Conservation (phyloP, 2,113 vertebrate species). For the Drymodes brunneopygia region DNA sequence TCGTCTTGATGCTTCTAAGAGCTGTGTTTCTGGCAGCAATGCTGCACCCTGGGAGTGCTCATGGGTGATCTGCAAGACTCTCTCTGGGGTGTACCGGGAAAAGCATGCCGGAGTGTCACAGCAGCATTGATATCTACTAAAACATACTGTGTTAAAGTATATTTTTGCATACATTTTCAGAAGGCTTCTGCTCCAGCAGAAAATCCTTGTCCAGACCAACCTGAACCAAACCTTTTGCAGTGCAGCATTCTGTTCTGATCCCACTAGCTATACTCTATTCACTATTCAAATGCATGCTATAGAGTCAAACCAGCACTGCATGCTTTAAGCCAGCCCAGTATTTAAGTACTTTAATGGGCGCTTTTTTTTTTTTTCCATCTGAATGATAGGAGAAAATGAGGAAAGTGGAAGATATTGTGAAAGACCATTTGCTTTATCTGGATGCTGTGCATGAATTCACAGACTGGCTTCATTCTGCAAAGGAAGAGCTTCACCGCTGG, state of each 20-base stretch:
- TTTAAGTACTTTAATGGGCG: background rate
- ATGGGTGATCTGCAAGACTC: background rate
- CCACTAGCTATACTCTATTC: background rate
- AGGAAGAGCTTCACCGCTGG: constrained; percentile 95
- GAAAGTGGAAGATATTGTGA: constrained; percentile 84
- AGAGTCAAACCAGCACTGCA: background rate
- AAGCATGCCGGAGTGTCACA: background rate
- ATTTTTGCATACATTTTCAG: background rate
- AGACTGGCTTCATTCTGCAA: constrained; percentile 94
- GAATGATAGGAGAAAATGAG: constrained; percentile 85
- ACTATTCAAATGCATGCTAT: background rate
- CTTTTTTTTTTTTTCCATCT: background rate
- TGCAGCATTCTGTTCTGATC: background rate
- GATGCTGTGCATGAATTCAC: constrained; percentile 92
- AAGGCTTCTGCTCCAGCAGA: background rate
- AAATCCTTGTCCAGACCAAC: background rate
- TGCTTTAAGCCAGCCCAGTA: background rate
- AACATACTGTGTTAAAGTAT: background rate
- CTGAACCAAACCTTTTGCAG: background rate
- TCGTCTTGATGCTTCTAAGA: background rate
- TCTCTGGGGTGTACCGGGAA: background rate
- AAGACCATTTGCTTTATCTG: constrained; percentile 91
- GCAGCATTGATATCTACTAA: background rate
- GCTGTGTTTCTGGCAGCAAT: background rate
- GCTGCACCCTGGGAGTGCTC: background rate